Evolutionary conservation across 2,113 vertebrate species (phyloP).

Genomic region (Pagrus major): DNA sequence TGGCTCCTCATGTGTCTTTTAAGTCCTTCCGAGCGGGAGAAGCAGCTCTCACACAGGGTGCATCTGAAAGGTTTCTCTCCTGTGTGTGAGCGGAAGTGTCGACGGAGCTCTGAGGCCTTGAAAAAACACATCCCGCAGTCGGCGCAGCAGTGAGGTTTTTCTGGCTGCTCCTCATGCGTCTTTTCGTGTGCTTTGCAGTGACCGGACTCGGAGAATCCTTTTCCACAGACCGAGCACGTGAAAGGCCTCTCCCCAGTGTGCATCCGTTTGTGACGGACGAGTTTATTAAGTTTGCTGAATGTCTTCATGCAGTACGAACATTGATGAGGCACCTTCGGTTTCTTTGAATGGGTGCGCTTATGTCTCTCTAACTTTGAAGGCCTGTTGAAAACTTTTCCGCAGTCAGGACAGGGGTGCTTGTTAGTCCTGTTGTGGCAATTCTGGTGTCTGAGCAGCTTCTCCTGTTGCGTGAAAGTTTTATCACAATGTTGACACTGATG

Average conservation of each 20-base stretch:
- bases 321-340: constrained; percentile 71
- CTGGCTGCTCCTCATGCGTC: constrained; percentile 73
- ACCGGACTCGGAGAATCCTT: constrained; percentile 71
- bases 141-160: constrained; percentile 68
- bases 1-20: constrained; percentile 78
- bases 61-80: constrained; percentile 78
- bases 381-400: constrained; percentile 75
- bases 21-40: constrained; percentile 75
- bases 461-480: constrained; percentile 67
- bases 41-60: constrained; percentile 69
- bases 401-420: constrained; percentile 74
- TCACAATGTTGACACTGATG: constrained; percentile 65
- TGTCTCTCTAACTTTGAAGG: constrained; percentile 75
- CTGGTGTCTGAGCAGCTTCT: constrained; percentile 70
- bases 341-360: constrained; percentile 63
- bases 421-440: constrained; percentile 71
- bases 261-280: constrained; percentile 73
- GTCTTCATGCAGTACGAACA: constrained; percentile 75
- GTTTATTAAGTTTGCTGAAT: constrained; percentile 68
- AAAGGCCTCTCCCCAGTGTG: constrained; percentile 80
- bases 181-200: constrained; percentile 78
- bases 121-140: constrained; percentile 74
- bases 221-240: constrained; percentile 72
- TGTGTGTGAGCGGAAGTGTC: constrained; percentile 72
- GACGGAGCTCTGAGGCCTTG: constrained; percentile 66